A percentile compares a stretch with the other conserved stretches of the same genome.
These are phyloP conservation scores for Sternotherus odoratus DNA, from an alignment of 2,797 vertebrate genomes.

Conservation along the genomic window DNA sequence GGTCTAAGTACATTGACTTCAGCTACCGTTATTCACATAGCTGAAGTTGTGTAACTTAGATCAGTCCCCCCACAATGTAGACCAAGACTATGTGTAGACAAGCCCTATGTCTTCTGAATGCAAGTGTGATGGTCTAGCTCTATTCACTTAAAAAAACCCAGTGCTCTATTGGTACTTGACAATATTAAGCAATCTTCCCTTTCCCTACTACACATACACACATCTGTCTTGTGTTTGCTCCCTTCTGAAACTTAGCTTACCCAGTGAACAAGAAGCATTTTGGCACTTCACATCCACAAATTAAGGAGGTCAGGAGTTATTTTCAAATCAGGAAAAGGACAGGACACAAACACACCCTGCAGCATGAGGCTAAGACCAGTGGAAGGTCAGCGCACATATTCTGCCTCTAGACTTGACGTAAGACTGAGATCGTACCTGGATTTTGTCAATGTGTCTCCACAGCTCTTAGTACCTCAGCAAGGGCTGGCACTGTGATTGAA, in stretches of 20 bases:
- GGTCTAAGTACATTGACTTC: no score
- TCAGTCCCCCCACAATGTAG: no score
- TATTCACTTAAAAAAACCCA: background rate
- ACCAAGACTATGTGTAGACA: background rate
- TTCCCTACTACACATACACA: background rate
- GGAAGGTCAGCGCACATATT: background rate
- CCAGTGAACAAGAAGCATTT: background rate
- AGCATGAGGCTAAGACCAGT: constrained; percentile 8
- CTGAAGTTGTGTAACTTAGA: no score
- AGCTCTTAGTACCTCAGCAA: background rate
- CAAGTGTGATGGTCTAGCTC: background rate
- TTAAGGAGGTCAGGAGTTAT: background rate
- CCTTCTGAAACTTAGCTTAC: background rate
- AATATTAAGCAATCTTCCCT: background rate
- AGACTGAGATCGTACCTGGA: background rate
- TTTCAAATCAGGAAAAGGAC: background rate
- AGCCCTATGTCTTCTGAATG: background rate
- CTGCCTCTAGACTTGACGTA: background rate
- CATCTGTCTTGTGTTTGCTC: constrained; percentile 8
- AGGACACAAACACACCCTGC: constrained; percentile 32
- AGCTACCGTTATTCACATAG: no score
- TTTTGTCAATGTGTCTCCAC: background rate
- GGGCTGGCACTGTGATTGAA: background rate
- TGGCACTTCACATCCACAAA: background rate
- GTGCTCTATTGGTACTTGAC: background rate